Evolutionary conservation across 2,113 vertebrate genomes (phyloP), one percentile per base, ranked within the genome.

Genomic region (Seriola quinqueradiata): DNA sequence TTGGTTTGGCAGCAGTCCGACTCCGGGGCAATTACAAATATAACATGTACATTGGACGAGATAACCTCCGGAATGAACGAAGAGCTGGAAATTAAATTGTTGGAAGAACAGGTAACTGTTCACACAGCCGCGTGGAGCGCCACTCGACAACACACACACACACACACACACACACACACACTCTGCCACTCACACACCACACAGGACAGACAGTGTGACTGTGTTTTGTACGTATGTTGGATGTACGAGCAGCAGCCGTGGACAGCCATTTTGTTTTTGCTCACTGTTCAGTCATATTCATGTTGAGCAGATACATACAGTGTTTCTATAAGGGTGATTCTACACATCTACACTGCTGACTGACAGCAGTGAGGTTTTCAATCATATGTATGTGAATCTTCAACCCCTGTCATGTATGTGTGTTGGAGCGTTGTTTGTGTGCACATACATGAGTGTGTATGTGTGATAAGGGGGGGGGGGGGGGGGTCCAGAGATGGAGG

Each of bases 231-330:
- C 0, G 3, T 79, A 38, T n/a, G 38, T 44, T 21, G 16, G 19
- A 74, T 48, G 13, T 42, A 58, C 13, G 25, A 74, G 77, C 66
- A 32, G 32, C 1, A 68, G 46, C 38, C 70, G n/a, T 12, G 68
- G 63, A 16, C 79, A 40, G 83, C 86, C 89, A 88, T 90, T 88
- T 86, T 90, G 84, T 75, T 86, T 77, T n/a, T 46, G 40, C 67
- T 55, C 79, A 58, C 61, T 11, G 19, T 64, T 64, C 70, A 17
- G 59, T 50, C 52, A 4, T 12, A 8, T 65, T 75, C 34, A n/a
- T 77, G 19, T 32, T 8, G 32, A 55, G 46, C 8, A 32, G 38
- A 50, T 13, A 4, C 34, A 55, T 2, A 67, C 40, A n/a, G 40
- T 59, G 5, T 66, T 42, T 74, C 16, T 28, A 19, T 25, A 9